Evolutionary conservation across 2,113 vertebrate species (phyloP).

Genomic region (Leiothrix lutea): DNA sequence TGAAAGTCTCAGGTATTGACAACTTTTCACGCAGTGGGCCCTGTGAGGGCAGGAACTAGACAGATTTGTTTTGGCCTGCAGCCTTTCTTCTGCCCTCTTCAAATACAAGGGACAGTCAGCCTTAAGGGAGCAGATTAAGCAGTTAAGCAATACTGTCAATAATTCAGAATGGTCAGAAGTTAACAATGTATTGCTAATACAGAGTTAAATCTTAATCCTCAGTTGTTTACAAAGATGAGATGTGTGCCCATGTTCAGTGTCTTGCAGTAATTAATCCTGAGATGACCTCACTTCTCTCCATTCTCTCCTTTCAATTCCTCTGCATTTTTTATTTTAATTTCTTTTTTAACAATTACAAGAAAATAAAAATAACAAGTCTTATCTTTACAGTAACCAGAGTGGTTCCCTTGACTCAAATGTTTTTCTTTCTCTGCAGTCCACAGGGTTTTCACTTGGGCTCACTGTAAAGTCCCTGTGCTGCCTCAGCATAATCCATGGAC

Average conservation of each 20-base stretch:
- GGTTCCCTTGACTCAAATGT: neutral
- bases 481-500: slow-evolving; percentile 77
- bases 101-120: neutral
- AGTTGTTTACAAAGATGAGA: neutral
- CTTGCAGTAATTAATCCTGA: neutral
- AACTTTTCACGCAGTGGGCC: neutral
- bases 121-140: neutral
- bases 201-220: neutral
- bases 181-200: neutral
- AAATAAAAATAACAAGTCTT: neutral
- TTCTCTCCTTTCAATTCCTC: neutral
- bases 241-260: neutral
- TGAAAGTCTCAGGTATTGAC: neutral
- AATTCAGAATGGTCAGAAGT: neutral
- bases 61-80: neutral
- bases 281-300: neutral
- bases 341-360: neutral
- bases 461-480: slow-evolving; percentile 73
- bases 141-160: neutral
- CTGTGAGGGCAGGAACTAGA: neutral
- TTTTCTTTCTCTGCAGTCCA: neutral
- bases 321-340: neutral
- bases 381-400: neutral
- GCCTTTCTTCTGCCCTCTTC: neutral
- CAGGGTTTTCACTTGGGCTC: neutral